A percentile compares a stretch with the other conserved stretches of the same genome.
phyloP scores from a whole-genome alignment of 2,113 vertebrate species.

The Petaurus breviceps region DNA sequence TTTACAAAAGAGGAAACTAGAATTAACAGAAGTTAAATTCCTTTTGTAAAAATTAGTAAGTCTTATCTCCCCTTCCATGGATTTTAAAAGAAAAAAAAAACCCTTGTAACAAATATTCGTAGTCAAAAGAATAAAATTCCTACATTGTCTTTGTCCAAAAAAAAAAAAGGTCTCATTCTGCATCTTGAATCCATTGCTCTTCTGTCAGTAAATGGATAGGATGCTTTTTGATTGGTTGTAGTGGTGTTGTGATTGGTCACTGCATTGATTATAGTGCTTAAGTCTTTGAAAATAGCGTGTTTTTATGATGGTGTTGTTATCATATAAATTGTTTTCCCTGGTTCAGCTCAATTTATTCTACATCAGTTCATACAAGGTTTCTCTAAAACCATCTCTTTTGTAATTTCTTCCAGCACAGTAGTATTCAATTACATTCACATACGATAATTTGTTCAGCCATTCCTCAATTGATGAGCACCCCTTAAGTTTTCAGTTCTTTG shows the following conservation, averaged over 20 bases:
- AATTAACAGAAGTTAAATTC: neutral
- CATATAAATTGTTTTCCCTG: neutral
- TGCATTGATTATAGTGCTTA: neutral
- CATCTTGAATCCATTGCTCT: neutral
- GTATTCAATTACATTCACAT: neutral
- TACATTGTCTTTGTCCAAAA: neutral
- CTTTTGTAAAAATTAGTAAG: neutral
- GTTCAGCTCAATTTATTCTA: neutral
- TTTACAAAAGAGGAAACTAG: neutral
- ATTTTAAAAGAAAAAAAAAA: neutral
- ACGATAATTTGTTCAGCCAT: neutral
- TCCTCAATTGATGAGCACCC: neutral
- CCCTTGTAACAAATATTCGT: neutral
- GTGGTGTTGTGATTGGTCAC: neutral
- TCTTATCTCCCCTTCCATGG: neutral
- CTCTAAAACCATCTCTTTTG: neutral
- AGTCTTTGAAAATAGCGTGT: neutral
- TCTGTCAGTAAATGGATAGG: neutral
- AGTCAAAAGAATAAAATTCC: neutral
- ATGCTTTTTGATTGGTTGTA: neutral
- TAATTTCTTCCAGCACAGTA: neutral
- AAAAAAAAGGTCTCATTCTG: neutral
- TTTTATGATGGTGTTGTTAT: neutral
- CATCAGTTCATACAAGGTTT: neutral
- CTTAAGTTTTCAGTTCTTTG: neutral